These are phyloP conservation scores for Amphiprion percula DNA, from an alignment of 2,113 vertebrate genomes.

Conservation along the genomic window DNA sequence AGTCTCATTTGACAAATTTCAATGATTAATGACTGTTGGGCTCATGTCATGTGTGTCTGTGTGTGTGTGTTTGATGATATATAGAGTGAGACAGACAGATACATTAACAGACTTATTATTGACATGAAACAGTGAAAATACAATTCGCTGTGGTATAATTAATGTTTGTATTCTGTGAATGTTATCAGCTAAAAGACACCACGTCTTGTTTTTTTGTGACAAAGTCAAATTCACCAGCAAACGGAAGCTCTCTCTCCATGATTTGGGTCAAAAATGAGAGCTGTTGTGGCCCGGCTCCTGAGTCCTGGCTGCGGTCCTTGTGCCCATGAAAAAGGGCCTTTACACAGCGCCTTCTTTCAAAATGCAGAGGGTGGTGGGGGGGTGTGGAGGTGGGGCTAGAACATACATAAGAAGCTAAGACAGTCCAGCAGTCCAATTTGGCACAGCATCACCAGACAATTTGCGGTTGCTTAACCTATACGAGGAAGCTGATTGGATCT, in stretches of 20 bases:
- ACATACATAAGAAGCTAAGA: slow-evolving; percentile 80
- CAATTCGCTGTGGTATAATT: too few relatives aligned
- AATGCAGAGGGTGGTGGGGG: slow-evolving; percentile 49
- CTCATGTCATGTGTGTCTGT: slow-evolving; percentile 16
- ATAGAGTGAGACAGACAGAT: neutral
- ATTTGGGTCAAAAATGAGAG: slow-evolving; percentile 70
- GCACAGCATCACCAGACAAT: slow-evolving; percentile 72
- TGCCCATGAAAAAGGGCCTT: slow-evolving; percentile 78
- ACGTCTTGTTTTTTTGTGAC: neutral
- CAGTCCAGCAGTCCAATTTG: slow-evolving; percentile 77
- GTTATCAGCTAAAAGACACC: neutral
- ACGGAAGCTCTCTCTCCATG: slow-evolving; percentile 73
- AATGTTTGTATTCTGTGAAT: neutral
- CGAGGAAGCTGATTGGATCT: slow-evolving; percentile 57
- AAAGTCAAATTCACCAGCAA: slow-evolving; percentile 47
- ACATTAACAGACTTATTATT: slow-evolving; percentile 9
- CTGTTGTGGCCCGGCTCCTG: slow-evolving; percentile 69
- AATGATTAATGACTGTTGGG: slow-evolving; percentile 77
- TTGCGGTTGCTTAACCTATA: slow-evolving; percentile 58
- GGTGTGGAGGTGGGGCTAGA: slow-evolving; percentile 83
- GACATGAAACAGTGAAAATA: neutral
- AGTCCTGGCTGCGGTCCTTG: slow-evolving; percentile 78
- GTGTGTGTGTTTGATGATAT: slow-evolving; percentile 8
- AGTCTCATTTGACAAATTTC: slow-evolving; percentile 67
- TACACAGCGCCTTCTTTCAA: slow-evolving; percentile 75